Evolutionary conservation across 2,888 invertebrate genomes (phyloP).

Genomic region (Apotomis turbidana): DNA sequence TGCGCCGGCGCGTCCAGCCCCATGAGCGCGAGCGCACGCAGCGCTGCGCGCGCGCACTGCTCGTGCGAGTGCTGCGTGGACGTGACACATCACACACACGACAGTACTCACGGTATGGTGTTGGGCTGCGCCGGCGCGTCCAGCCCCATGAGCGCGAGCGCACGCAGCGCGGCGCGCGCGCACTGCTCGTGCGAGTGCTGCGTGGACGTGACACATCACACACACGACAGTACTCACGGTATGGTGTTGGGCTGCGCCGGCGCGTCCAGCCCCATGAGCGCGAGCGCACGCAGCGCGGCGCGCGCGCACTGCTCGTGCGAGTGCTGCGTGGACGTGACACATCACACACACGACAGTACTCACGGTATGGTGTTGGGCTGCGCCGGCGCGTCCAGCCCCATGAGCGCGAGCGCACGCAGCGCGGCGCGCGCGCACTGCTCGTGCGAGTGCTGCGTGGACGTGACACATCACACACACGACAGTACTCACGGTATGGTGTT

Average conservation of each 20-base stretch:
- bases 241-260: slow-evolving; percentile 43
- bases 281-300: slow-evolving; percentile 89
- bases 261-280: slow-evolving; percentile 88
- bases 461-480: background rate
- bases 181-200: slow-evolving; percentile 84
- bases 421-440: slow-evolving; percentile 92
- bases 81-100: slow-evolving; percentile 51
- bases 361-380: slow-evolving; percentile 57
- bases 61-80: slow-evolving; percentile 91
- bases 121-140: slow-evolving; percentile 88
- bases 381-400: slow-evolving; percentile 85
- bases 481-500: background rate
- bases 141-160: slow-evolving; percentile 89
- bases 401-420: slow-evolving; percentile 88
- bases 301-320: slow-evolving; percentile 91
- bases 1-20: slow-evolving; percentile 84
- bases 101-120: background rate
- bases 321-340: slow-evolving; percentile 85
- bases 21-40: slow-evolving; percentile 89
- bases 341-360: background rate
- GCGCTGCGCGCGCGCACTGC: slow-evolving; percentile 89
- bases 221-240: background rate
- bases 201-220: slow-evolving; percentile 1
- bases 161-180: slow-evolving; percentile 89
- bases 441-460: slow-evolving; percentile 90